Percentiles rank a stretch among this genome's conserved stretches.
Conservation (phyloP, 2,797 vertebrate genomes). For the Bucorvus abyssinicus region DNA sequence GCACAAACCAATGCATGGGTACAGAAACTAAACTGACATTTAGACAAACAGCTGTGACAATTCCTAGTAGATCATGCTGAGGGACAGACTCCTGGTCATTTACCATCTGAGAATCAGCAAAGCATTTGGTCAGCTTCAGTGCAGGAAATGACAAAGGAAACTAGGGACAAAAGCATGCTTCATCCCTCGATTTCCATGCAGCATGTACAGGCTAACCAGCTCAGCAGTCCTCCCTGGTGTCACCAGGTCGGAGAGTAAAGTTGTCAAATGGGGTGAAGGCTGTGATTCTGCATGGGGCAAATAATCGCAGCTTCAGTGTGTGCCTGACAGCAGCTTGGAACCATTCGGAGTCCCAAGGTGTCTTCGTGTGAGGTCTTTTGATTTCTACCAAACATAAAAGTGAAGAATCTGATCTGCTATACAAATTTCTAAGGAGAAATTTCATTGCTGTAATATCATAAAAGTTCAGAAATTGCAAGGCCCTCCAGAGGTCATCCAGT, state of each 20-base stretch:
- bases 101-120: neutral
- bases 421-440: neutral
- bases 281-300: neutral
- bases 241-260: neutral
- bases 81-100: neutral
- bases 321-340: neutral
- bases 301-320: neutral
- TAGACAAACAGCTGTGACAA: neutral
- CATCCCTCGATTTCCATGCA: neutral
- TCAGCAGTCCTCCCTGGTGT: neutral
- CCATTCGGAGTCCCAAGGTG: neutral
- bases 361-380: neutral
- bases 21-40: neutral
- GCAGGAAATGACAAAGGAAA: neutral
- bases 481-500: neutral
- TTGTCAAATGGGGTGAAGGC: neutral
- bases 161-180: neutral
- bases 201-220: neutral
- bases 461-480: neutral
- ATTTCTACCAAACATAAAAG: neutral
- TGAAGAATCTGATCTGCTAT: neutral
- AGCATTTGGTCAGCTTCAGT: neutral
- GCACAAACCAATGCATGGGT: too few species aligned
- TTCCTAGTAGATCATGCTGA: neutral
- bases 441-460: neutral